Evolutionary conservation across 2,797 vertebrate species (phyloP).

Genomic region (Hozukius guyotensis): DNA sequence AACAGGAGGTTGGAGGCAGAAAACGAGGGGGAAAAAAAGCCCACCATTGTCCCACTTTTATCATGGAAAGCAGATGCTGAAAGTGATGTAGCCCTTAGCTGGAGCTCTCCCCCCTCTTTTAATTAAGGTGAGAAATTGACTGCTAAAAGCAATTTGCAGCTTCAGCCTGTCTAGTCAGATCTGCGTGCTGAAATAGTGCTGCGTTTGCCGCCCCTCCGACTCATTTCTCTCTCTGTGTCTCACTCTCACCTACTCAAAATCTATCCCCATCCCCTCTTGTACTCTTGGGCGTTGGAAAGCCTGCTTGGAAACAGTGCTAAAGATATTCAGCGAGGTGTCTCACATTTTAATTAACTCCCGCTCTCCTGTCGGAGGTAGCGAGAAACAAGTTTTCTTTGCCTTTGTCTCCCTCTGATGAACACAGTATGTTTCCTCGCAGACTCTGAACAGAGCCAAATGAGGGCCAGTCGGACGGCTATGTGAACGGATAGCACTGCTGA

Average conservation of each 20-base stretch:
- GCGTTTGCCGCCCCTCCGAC: constrained; percentile 40
- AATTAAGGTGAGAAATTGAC: constrained; percentile 83
- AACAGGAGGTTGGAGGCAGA: constrained; percentile 6
- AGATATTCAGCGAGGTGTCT: constrained; percentile 73
- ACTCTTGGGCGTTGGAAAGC: constrained; percentile 40
- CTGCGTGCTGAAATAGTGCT: constrained; percentile 55
- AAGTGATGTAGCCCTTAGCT: constrained; percentile 44
- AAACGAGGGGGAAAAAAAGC: not conserved
- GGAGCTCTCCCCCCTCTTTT: constrained; percentile 58
- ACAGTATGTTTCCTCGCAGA: constrained; percentile 23
- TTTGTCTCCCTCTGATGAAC: constrained; percentile 49
- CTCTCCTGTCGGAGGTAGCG: constrained; percentile 32
- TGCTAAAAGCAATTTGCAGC: constrained; percentile 85
- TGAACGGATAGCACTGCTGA: constrained; percentile 4
- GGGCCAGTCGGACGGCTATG: not conserved
- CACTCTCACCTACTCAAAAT: constrained; percentile 46
- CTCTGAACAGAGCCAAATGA: constrained; percentile 4
- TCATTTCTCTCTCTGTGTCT: constrained; percentile 52
- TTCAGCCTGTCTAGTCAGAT: constrained; percentile 62
- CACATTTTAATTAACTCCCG: constrained; percentile 72
- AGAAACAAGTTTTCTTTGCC: constrained; percentile 41
- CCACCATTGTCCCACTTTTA: constrained; percentile 43
- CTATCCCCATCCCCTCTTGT: constrained; percentile 14
- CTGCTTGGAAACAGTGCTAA: constrained; percentile 57
- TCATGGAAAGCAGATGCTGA: constrained; percentile 59